Conservation (phyloP, 1,140 invertebrate genomes). For the Coptotermes formosanus region DNA sequence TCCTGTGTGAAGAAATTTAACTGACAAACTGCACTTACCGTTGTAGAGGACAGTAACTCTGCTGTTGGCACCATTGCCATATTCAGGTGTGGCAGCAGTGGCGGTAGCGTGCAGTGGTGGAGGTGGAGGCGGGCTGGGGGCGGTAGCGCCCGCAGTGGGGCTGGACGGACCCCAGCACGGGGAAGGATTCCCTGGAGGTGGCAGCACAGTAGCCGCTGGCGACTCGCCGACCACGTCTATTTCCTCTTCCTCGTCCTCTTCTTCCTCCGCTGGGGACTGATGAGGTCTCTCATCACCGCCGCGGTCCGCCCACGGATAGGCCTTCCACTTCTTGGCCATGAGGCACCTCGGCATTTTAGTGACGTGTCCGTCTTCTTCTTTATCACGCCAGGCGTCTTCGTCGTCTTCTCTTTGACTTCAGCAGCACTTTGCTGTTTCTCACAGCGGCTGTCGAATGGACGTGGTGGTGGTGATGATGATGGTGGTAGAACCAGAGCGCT, state of each 20-base stretch:
- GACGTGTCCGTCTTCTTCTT: background rate
- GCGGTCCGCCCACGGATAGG: slow-evolving; percentile 73
- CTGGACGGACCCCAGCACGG: slow-evolving; percentile 69
- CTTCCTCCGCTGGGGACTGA: slow-evolving; percentile 30
- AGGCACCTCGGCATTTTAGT: slow-evolving; percentile 74
- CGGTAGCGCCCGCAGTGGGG: slow-evolving; percentile 68
- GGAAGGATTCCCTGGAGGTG: slow-evolving; percentile 23
- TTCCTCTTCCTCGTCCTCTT: slow-evolving; percentile 71
- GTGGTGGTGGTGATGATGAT: background rate
- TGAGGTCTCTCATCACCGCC: slow-evolving; percentile 35
- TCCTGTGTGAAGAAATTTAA: no score
- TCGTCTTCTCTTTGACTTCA: background rate
- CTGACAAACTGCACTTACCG: slow-evolving; percentile 50
- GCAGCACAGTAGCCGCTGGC: slow-evolving; percentile 40
- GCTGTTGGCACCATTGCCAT: slow-evolving; percentile 1
- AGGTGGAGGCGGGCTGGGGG: slow-evolving; percentile 66
- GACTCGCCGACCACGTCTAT: slow-evolving; percentile 74
- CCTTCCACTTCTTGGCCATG: slow-evolving; percentile 90
- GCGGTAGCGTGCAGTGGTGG: background rate
- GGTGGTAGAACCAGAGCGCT: background rate
- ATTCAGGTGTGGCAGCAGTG: slow-evolving; percentile 2
- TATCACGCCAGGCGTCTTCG: background rate
- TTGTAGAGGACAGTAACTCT: slow-evolving; percentile 57
- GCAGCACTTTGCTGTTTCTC: background rate
- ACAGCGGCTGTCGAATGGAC: background rate